phyloP scores from a whole-genome alignment of 2,888 invertebrate genomes.

The Phyllotreta striolata region DNA sequence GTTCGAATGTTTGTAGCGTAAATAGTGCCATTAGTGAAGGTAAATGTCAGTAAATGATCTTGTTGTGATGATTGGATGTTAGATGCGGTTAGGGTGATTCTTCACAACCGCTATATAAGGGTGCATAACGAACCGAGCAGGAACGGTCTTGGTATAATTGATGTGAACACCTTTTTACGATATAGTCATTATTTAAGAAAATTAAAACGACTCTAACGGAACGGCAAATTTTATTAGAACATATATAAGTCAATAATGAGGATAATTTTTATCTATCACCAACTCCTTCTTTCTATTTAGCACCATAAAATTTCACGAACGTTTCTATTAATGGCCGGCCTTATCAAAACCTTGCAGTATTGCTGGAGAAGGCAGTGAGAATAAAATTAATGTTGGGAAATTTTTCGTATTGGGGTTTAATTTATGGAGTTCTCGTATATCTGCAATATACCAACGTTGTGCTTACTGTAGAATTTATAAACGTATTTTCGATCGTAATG shows the following conservation, averaged over 20 bases:
- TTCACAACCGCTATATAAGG: neutral
- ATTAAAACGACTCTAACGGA: too few relatives aligned
- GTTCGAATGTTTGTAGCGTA: slow-evolving; percentile 30
- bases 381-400: slow-evolving; percentile 9
- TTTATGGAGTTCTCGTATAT: neutral
- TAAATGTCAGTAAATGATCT: slow-evolving; percentile 33
- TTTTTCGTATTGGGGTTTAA: slow-evolving; percentile 8
- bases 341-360: slow-evolving; percentile 17
- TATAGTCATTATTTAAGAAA: neutral
- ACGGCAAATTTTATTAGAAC: too few relatives aligned
- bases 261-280: neutral
- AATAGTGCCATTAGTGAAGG: slow-evolving; percentile 37
- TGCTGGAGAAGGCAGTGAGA: neutral
- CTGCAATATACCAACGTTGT: too few relatives aligned
- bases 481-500: too few relatives aligned
- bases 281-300: slow-evolving; percentile 3
- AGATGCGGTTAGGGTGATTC: slow-evolving; percentile 1
- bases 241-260: too few relatives aligned
- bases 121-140: neutral
- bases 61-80: slow-evolving; percentile 29
- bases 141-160: too few relatives aligned
- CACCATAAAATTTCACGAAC: neutral
- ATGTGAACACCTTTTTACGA: too few relatives aligned
- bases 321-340: neutral
- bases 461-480: too few relatives aligned